Conservation (phyloP, 1,140 invertebrate genomes). For the Gryllus bimaculatus region DNA sequence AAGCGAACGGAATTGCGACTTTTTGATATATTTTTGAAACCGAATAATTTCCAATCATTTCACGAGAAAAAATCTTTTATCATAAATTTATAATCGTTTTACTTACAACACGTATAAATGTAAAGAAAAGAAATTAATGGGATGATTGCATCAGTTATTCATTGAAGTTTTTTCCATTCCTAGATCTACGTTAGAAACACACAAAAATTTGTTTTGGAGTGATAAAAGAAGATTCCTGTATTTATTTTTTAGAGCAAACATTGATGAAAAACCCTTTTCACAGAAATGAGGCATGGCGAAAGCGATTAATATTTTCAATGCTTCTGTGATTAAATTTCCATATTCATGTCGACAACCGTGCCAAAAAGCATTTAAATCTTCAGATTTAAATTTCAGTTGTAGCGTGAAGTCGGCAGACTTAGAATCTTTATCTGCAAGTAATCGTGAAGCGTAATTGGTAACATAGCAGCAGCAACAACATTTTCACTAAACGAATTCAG, state of each 20-base stretch:
- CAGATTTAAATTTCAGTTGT: not conserved
- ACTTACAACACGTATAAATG: not conserved
- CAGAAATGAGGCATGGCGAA: not conserved
- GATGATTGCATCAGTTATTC: not conserved
- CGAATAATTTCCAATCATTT: not conserved
- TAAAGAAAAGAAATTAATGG: not conserved
- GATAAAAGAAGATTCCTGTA: constrained; percentile 10
- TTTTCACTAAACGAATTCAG: not conserved
- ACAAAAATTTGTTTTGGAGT: not conserved
- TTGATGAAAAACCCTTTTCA: constrained; percentile 8
- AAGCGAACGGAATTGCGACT: no score
- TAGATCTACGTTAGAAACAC: constrained; percentile 6
- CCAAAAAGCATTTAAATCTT: not conserved
- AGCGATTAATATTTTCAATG: constrained; percentile 4
- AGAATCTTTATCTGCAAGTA: not conserved
- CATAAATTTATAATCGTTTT: not conserved
- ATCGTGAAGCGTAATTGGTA: not conserved
- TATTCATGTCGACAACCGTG: not conserved
- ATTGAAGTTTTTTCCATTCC: not conserved
- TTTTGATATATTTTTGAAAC: no score
- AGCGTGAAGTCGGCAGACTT: not conserved
- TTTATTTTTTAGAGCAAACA: constrained; percentile 5
- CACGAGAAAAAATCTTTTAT: not conserved
- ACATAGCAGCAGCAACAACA: not conserved
- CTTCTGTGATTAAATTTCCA: constrained; percentile 6